These are phyloP conservation scores for Cirrhinus molitorella DNA, from an alignment of 2,797 vertebrate species.

Conservation along the genomic window DNA sequence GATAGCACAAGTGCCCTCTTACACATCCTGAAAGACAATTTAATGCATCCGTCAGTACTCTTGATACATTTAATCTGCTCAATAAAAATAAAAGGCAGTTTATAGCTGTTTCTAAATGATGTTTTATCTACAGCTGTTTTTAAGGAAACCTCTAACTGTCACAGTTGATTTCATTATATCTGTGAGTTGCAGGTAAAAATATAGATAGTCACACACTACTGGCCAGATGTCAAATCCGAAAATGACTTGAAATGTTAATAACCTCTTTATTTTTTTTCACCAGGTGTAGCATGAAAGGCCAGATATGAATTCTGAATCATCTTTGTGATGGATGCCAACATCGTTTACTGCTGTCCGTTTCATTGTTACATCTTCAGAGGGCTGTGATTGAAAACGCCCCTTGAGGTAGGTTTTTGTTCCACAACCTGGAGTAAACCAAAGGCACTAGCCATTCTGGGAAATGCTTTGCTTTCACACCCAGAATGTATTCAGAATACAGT, in stretches of 20 bases:
- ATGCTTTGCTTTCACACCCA: slow-evolving; percentile 5
- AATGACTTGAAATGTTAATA: neutral
- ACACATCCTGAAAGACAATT: neutral
- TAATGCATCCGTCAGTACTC: slow-evolving; percentile 39
- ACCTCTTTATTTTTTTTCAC: slow-evolving; percentile 4
- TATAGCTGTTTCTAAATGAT: neutral
- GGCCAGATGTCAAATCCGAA: neutral
- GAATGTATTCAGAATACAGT: neutral
- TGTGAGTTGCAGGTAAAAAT: neutral
- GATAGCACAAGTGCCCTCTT: slow-evolving; percentile 1
- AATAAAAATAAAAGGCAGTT: slow-evolving; percentile 12
- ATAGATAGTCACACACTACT: neutral
- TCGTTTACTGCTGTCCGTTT: neutral
- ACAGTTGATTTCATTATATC: neutral
- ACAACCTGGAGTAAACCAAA: neutral
- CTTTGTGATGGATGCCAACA: slow-evolving; percentile 30
- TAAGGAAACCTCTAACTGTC: neutral
- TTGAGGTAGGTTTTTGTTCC: slow-evolving; percentile 8
- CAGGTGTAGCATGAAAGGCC: slow-evolving; percentile 28
- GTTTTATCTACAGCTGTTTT: slow-evolving; percentile 21
- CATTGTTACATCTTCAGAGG: slow-evolving; percentile 24
- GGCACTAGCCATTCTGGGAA: slow-evolving; percentile 15
- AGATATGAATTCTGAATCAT: slow-evolving; percentile 30
- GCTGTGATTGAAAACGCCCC: slow-evolving; percentile 15
- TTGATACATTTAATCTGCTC: slow-evolving; percentile 24